Evolutionary conservation across 2,797 vertebrate species (phyloP).

Genomic region (Lophius americanus): DNA sequence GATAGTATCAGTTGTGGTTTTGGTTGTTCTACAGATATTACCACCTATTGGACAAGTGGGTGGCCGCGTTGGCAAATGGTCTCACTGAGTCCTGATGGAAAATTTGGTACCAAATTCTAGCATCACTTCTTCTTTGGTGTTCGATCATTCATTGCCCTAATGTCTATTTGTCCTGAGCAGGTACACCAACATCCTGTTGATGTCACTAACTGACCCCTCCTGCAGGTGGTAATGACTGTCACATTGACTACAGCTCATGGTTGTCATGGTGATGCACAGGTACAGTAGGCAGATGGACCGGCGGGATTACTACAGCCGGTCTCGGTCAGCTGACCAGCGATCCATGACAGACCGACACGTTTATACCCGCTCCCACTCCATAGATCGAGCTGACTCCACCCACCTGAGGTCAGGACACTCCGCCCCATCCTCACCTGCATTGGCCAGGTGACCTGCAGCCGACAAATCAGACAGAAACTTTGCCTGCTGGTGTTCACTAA

Average conservation of each 20-base stretch:
- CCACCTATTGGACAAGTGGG: no score
- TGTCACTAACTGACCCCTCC: slow-evolving; percentile 77
- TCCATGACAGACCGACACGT: slow-evolving; percentile 87
- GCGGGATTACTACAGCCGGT: slow-evolving; percentile 92
- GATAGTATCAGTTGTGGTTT: no score
- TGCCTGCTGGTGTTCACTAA: background rate
- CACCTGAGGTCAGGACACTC: slow-evolving; percentile 94
- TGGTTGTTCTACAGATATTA: no score
- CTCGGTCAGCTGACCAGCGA: slow-evolving; percentile 92
- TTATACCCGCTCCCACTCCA: slow-evolving; percentile 89
- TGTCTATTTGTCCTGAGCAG: slow-evolving; percentile 83
- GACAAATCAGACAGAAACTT: slow-evolving; percentile 53
- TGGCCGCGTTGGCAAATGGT: no score
- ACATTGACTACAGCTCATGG: slow-evolving; percentile 13
- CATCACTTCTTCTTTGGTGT: slow-evolving; percentile 12
- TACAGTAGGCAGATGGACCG: slow-evolving; percentile 90
- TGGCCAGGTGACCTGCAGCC: slow-evolving; percentile 89
- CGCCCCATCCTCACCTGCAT: slow-evolving; percentile 95
- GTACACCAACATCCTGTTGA: slow-evolving; percentile 80
- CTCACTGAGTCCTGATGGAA: no score
- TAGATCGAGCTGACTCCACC: slow-evolving; percentile 89
- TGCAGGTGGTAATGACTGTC: slow-evolving; percentile 81
- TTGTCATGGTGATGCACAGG: slow-evolving; percentile 87
- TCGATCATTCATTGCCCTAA: slow-evolving; percentile 4
- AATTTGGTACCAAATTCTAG: no score